Evolutionary conservation across 2,113 vertebrate species (phyloP).

Genomic region (Scomber scombrus): DNA sequence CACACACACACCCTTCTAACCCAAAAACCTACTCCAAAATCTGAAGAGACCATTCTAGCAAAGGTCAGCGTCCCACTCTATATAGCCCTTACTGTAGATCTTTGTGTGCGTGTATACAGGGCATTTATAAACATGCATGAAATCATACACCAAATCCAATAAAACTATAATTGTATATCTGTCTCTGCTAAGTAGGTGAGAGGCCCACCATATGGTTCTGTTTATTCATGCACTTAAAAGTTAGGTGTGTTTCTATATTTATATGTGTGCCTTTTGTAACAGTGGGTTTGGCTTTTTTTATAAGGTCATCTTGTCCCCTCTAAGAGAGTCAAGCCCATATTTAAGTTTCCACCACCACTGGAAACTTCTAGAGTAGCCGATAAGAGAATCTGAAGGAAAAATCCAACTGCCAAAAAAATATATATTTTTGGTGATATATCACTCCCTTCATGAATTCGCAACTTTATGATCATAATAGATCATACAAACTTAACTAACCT

Average conservation of each 20-base stretch:
- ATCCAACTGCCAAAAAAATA: not conserved
- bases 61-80: conserved; percentile 2
- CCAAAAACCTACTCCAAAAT: not conserved
- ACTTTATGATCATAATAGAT: too few relatives aligned
- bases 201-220: not conserved
- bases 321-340: conserved; percentile 18
- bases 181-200: conserved; percentile 7
- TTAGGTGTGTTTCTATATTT: conserved; percentile 49
- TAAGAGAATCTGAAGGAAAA: not conserved
- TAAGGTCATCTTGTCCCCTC: conserved; percentile 38
- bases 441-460: not conserved
- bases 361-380: not conserved
- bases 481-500: not conserved
- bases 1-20: conserved; percentile 11
- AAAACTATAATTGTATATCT: conserved; percentile 21
- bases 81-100: conserved; percentile 10
- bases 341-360: conserved; percentile 27
- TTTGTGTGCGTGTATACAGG: not conserved
- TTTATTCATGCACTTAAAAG: conserved; percentile 13
- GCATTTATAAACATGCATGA: conserved; percentile 5
- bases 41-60: not conserved
- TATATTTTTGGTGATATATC: not conserved
- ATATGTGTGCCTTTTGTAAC: conserved; percentile 35
- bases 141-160: conserved; percentile 34
- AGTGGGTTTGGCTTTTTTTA: conserved; percentile 42